A percentile compares a stretch with the other conserved stretches of the same genome.
Evolutionary conservation across 2,888 invertebrate genomes (phyloP).

Genomic region (Lampropteryx suffumata): DNA sequence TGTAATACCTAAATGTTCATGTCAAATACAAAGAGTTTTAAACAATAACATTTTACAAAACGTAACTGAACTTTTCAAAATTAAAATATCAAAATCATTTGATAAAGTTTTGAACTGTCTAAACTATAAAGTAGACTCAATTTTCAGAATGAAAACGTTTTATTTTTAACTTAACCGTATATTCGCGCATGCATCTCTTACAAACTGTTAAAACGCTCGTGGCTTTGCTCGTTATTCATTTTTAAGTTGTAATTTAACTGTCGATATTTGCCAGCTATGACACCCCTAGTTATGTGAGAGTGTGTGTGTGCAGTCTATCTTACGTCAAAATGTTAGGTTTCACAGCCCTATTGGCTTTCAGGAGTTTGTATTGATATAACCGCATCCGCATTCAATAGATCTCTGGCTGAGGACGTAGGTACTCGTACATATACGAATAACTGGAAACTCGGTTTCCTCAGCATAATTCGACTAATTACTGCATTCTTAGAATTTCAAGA

Average conservation of each 20-base stretch:
- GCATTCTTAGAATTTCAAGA: too few relatives aligned
- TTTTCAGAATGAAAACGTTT: too few relatives aligned
- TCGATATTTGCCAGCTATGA: background rate
- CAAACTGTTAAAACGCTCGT: too few relatives aligned
- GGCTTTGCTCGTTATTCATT: too few relatives aligned
- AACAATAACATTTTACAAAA: background rate
- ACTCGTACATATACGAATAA: too few relatives aligned
- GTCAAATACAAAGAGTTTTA: conserved; percentile 14
- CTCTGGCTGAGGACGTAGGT: background rate
- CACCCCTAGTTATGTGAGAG: conserved; percentile 5
- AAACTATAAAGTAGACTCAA: background rate
- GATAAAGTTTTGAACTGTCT: background rate
- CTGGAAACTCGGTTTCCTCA: too few relatives aligned
- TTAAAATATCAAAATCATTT: background rate
- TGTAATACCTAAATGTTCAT: background rate
- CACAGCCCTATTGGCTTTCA: conserved; percentile 21
- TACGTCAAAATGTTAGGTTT: conserved; percentile 26
- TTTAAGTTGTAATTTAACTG: too few relatives aligned
- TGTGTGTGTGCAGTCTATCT: conserved; percentile 17
- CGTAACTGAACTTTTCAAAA: background rate
- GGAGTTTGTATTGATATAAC: conserved; percentile 19
- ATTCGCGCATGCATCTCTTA: too few relatives aligned
- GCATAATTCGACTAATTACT: too few relatives aligned
- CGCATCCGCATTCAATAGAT: conserved; percentile 18
- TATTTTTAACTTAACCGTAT: too few relatives aligned